phyloP scores from a whole-genome alignment of 2,113 vertebrate genomes.

The Hypomesus transpacificus region DNA sequence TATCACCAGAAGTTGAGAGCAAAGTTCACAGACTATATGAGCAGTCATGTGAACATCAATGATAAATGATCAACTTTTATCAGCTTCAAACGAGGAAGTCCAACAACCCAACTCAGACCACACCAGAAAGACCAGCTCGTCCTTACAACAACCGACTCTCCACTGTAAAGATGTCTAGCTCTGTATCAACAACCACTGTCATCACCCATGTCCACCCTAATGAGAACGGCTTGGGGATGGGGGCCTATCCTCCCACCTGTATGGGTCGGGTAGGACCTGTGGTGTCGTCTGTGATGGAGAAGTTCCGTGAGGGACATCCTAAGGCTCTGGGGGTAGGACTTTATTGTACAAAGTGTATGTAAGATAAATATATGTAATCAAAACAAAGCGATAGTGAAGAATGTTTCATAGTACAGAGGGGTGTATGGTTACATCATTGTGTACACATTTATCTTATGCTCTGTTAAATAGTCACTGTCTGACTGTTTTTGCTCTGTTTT shows the following conservation, averaged over 20 bases:
- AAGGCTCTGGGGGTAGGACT: constrained; percentile 11
- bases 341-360: neutral
- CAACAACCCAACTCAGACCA: neutral
- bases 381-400: no score
- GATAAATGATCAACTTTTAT: no score
- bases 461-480: neutral
- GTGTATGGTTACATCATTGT: no score
- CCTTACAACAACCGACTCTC: neutral
- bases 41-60: no score
- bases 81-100: no score
- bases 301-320: neutral
- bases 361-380: no score
- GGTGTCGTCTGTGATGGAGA: no score
- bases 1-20: no score
- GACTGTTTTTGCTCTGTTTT: neutral
- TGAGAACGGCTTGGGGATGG: neutral
- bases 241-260: neutral
- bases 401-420: no score
- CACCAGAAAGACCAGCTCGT: neutral
- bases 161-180: neutral
- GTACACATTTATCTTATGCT: neutral
- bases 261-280: neutral
- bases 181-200: neutral
- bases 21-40: no score
- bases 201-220: constrained; percentile 2